phyloP scores from a whole-genome alignment of 1,140 invertebrate genomes.

The Microplitis demolitor region DNA sequence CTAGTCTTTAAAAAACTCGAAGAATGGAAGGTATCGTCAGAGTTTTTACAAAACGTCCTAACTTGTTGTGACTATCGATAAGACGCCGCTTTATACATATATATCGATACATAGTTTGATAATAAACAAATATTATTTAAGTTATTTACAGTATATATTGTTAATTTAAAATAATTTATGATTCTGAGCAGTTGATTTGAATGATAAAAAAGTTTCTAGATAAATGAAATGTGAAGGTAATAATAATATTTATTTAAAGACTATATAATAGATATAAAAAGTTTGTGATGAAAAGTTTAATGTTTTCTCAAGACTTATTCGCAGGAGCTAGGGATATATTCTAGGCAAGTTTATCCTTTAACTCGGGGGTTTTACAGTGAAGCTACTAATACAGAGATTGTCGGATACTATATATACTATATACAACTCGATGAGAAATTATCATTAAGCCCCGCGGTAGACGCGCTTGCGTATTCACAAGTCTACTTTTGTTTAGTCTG shows the following conservation, averaged over 20 bases:
- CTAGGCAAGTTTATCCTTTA: not conserved
- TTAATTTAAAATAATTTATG: too few relatives aligned
- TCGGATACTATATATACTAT: conserved; percentile 1
- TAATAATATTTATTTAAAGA: too few relatives aligned
- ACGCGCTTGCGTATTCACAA: conserved; percentile 24
- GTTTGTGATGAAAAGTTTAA: too few relatives aligned
- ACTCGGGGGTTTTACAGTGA: too few relatives aligned
- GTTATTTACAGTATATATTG: too few relatives aligned
- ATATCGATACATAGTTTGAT: conserved; percentile 5
- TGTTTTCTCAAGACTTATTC: too few relatives aligned
- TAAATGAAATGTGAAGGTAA: too few relatives aligned
- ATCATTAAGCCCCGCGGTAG: conserved; percentile 43
- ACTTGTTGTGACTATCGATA: conserved; percentile 12
- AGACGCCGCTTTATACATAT: not conserved
- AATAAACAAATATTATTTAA: too few relatives aligned
- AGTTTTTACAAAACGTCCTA: conserved; percentile 2
- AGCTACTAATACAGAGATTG: too few relatives aligned
- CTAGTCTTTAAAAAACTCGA: conserved; percentile 9
- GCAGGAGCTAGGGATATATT: not conserved
- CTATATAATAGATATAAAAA: too few relatives aligned
- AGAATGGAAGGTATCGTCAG: conserved; percentile 20
- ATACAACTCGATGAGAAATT: conserved; percentile 39
- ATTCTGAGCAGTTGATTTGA: too few relatives aligned
- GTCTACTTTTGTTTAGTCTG: conserved; percentile 37
- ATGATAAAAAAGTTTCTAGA: too few relatives aligned